Evolutionary conservation across 2,888 invertebrate genomes (phyloP).

Genomic region (Tridacna gigas): DNA sequence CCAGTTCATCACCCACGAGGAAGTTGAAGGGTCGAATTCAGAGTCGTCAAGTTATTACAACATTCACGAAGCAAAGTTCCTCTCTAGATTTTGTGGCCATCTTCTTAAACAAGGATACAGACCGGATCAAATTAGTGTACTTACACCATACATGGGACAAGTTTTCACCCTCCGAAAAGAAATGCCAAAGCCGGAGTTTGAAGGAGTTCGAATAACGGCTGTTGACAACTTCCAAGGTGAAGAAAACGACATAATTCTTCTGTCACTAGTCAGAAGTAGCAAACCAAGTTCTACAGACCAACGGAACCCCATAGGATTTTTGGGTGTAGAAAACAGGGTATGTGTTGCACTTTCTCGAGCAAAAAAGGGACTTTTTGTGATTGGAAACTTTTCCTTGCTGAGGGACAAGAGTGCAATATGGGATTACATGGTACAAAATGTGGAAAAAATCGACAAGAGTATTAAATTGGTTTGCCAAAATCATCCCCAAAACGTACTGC

Average conservation of each 20-base stretch:
- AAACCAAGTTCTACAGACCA: not conserved
- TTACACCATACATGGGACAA: constrained; percentile 83
- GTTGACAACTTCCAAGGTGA: constrained; percentile 84
- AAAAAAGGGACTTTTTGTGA: constrained; percentile 80
- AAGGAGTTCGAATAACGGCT: constrained; percentile 74
- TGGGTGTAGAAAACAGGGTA: constrained; percentile 79
- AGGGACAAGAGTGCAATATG: constrained; percentile 63
- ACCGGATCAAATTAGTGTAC: constrained; percentile 78
- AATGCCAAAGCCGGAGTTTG: constrained; percentile 69
- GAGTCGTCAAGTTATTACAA: constrained; percentile 66
- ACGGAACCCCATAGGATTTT: constrained; percentile 79
- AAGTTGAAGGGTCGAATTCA: constrained; percentile 38
- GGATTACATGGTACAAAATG: constrained; percentile 28
- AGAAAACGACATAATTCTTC: constrained; percentile 84
- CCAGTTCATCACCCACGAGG: constrained; percentile 74
- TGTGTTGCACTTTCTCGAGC: constrained; percentile 83
- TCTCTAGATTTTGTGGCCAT: constrained; percentile 74
- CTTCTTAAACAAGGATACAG: constrained; percentile 80
- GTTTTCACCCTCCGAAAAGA: constrained; percentile 65
- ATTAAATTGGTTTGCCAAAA: constrained; percentile 74
- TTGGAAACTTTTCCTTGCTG: constrained; percentile 80
- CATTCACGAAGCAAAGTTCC: constrained; percentile 58
- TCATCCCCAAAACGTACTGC: constrained; percentile 66
- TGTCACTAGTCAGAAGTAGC: constrained; percentile 83
- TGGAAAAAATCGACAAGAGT: constrained; percentile 39